Evolutionary conservation across 2,888 invertebrate species (phyloP).

Genomic region (Andricus quercusramuli): DNA sequence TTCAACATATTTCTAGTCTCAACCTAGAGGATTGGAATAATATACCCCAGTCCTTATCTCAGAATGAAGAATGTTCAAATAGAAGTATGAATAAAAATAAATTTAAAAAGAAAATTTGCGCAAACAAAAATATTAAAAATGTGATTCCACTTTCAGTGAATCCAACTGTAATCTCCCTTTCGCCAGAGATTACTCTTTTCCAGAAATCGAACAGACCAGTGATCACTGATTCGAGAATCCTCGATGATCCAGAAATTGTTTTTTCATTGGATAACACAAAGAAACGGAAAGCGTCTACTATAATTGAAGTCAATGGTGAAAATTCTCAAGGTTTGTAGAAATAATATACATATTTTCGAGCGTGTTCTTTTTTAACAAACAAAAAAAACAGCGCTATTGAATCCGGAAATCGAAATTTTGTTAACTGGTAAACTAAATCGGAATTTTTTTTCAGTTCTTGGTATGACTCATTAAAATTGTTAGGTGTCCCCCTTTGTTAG

Average conservation of each 20-base stretch:
- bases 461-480: too few species aligned
- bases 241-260: neutral
- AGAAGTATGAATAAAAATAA: neutral
- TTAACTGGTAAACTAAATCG: too few species aligned
- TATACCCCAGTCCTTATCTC: neutral
- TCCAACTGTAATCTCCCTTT: neutral
- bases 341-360: neutral
- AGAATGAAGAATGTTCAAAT: neutral
- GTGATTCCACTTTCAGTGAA: neutral
- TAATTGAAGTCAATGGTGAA: neutral
- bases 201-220: neutral
- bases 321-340: slow-evolving; percentile 1
- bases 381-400: too few species aligned
- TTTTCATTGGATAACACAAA: neutral
- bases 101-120: neutral
- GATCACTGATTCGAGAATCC: neutral
- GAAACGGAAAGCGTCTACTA: neutral
- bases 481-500: too few species aligned
- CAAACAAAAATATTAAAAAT: neutral
- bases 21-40: slow-evolving; percentile 66
- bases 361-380: neutral
- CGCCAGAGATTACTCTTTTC: neutral
- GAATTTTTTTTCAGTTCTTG: too few species aligned
- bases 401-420: too few species aligned
- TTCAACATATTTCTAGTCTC: slow-evolving; percentile 61